Evolutionary conservation across 2,797 vertebrate genomes (phyloP).

Genomic region (Pseudochaenichthys georgianus): DNA sequence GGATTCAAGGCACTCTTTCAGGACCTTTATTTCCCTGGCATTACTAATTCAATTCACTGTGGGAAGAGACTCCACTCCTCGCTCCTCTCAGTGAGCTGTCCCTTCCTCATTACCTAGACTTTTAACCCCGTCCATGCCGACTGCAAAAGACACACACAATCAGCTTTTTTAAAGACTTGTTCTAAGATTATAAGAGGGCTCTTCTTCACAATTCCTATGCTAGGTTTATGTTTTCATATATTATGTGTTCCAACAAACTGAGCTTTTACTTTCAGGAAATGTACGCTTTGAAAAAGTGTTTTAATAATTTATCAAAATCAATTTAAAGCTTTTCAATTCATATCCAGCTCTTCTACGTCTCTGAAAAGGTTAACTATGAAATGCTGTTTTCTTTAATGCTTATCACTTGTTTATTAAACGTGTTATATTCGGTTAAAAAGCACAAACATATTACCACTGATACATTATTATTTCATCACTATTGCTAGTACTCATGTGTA

Average conservation of each 20-base stretch:
- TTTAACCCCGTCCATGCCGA: conserved; percentile 65
- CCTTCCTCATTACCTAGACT: conserved; percentile 63
- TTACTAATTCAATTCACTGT: conserved; percentile 85
- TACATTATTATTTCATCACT: background rate
- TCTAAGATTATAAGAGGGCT: conserved; percentile 8
- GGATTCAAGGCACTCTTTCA: conserved; percentile 76
- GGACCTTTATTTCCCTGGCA: conserved; percentile 80
- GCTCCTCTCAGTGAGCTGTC: conserved; percentile 60
- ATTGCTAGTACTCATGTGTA: no score
- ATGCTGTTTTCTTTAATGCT: background rate
- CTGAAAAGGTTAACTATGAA: conserved; percentile 1
- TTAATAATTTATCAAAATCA: conserved; percentile 39
- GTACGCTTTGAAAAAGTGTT: conserved; percentile 7
- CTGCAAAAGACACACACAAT: conserved; percentile 34
- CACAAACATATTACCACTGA: background rate
- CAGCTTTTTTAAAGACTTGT: conserved; percentile 18
- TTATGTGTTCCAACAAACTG: conserved; percentile 38
- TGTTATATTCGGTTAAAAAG: background rate
- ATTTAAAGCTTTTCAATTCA: conserved; percentile 41
- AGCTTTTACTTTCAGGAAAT: conserved; percentile 38
- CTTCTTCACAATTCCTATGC: background rate
- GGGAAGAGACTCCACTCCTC: conserved; percentile 76
- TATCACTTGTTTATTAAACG: conserved; percentile 2
- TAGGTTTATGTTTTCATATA: conserved; percentile 15
- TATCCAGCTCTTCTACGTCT: conserved; percentile 1